A percentile compares a stretch with the other conserved stretches of the same genome.
phyloP scores from a whole-genome alignment of 1,140 invertebrate species.

The Diabrotica undecimpunctata region DNA sequence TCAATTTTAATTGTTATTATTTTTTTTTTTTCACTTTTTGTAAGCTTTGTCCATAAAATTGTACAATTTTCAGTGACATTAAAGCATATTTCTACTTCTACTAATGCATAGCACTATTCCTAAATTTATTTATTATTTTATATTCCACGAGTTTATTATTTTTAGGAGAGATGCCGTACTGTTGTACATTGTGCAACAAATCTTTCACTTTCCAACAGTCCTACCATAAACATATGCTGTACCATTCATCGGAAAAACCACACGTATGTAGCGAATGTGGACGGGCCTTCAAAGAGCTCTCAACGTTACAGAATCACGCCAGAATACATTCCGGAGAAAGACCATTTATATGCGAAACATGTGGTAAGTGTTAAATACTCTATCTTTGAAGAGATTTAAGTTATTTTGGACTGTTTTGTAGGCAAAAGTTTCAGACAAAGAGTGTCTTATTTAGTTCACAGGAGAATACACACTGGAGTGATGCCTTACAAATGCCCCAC shows the following conservation, averaged over 20 bases:
- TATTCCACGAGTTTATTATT: conserved; percentile 6
- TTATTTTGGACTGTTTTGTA: conserved; percentile 44
- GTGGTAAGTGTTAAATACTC: conserved; percentile 56
- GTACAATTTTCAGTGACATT: no score
- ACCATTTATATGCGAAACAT: conserved; percentile 86
- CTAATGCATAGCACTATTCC: no score
- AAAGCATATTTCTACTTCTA: no score
- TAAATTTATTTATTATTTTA: no score
- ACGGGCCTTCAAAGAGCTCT: conserved; percentile 82
- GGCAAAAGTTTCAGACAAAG: conserved; percentile 83
- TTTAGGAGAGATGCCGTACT: conserved; percentile 82
- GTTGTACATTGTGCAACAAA: conserved; percentile 79
- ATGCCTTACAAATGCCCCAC: conserved; percentile 79
- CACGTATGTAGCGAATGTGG: conserved; percentile 76
- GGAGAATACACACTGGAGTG: conserved; percentile 76
- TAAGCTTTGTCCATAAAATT: no score
- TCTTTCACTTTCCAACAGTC: conserved; percentile 89
- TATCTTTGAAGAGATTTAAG: no score
- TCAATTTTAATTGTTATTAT: no score
- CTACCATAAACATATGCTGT: conserved; percentile 84
- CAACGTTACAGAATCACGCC: conserved; percentile 83
- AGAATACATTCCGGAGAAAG: conserved; percentile 84
- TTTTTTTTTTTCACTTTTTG: no score
- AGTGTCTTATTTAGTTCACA: conserved; percentile 81
- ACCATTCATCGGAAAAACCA: conserved; percentile 82